These are phyloP conservation scores for Byasa hedistus DNA, from an alignment of 2,888 invertebrate species.

Conservation along the genomic window DNA sequence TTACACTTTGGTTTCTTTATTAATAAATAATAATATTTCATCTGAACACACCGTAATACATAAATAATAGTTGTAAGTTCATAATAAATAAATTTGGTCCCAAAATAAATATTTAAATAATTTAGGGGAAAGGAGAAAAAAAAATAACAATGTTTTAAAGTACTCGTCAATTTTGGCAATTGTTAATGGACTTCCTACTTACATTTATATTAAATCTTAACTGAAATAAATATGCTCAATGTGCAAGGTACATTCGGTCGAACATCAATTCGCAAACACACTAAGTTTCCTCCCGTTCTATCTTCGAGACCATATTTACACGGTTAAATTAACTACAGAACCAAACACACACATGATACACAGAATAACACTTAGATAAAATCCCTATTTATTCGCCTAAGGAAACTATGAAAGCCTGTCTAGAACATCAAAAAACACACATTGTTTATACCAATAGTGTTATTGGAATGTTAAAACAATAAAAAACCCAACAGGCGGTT, in stretches of 20 bases:
- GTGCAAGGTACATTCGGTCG: constrained; percentile 64
- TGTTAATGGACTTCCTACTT: constrained; percentile 72
- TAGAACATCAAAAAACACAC: constrained; percentile 60
- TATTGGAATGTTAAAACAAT: constrained; percentile 72
- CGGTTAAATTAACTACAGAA: constrained; percentile 54
- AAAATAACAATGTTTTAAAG: constrained; percentile 70
- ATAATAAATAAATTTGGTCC: constrained; percentile 80
- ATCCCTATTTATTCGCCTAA: constrained; percentile 61
- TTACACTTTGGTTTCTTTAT: constrained; percentile 79
- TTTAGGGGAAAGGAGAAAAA: constrained; percentile 66
- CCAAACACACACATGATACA: constrained; percentile 57
- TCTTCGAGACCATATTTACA: constrained; percentile 65
- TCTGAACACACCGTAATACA: constrained; percentile 74
- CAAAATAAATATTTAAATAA: constrained; percentile 78
- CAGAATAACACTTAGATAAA: constrained; percentile 62
- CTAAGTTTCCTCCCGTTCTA: constrained; percentile 45
- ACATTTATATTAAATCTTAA: constrained; percentile 68
- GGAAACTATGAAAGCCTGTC: constrained; percentile 68
- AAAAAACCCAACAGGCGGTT: constrained; percentile 44
- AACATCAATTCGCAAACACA: constrained; percentile 54
- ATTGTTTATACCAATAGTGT: constrained; percentile 54
- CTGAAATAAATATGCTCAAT: constrained; percentile 73
- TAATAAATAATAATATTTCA: constrained; percentile 75
- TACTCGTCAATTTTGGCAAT: constrained; percentile 79
- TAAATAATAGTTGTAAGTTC: constrained; percentile 66